phyloP scores from a whole-genome alignment of 1,140 invertebrate species.

The Rhizoglyphus robini region DNA sequence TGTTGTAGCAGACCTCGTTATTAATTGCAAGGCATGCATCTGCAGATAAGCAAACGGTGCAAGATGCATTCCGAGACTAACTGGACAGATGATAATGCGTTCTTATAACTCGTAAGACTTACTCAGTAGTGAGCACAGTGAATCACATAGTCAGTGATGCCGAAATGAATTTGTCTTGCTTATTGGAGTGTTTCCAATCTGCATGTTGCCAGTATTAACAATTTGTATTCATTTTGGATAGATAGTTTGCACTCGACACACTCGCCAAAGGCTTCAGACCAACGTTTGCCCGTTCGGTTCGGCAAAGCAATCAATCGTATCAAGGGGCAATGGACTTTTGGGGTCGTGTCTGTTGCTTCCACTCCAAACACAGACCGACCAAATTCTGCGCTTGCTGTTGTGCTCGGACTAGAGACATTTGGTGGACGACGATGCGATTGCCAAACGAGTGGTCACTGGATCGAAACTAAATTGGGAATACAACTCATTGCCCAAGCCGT shows the following conservation, averaged over 20 bases:
- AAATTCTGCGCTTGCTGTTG: slow-evolving; percentile 5
- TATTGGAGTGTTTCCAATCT: too few species aligned
- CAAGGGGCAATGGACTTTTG: too few species aligned
- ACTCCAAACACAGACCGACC: neutral
- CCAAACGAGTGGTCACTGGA: slow-evolving; percentile 9
- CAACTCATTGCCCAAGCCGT: slow-evolving; percentile 4
- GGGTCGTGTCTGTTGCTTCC: neutral
- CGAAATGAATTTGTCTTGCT: neutral
- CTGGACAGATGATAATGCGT: neutral
- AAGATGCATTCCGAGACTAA: neutral
- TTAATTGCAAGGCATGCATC: neutral
- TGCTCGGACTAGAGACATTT: too few species aligned
- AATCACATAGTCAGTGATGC: neutral
- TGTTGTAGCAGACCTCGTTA: neutral
- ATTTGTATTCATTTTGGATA: slow-evolving; percentile 13
- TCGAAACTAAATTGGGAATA: slow-evolving; percentile 13
- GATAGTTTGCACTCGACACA: neutral
- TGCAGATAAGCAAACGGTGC: neutral
- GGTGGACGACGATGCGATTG: neutral
- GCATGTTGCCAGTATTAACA: neutral
- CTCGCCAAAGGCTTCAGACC: neutral
- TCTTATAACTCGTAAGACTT: too few species aligned
- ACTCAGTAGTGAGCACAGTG: neutral
- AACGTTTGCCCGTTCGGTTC: neutral
- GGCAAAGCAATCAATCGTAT: too few species aligned